Conservation (phyloP, 2,797 vertebrate species). For the Lepilemur ruficaudatus region DNA sequence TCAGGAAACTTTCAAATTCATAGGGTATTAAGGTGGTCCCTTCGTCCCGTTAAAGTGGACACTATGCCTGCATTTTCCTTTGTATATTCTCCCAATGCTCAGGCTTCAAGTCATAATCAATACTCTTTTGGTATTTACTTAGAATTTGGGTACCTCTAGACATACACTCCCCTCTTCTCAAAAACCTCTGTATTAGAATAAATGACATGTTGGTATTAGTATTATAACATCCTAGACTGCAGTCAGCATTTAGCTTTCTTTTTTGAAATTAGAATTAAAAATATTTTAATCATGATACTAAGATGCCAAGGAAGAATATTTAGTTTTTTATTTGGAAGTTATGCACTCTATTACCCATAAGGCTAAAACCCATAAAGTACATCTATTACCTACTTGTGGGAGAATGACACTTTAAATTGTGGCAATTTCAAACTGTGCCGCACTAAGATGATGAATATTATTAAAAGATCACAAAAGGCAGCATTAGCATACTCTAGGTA, state of each 20-base stretch:
- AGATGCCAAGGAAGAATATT: constrained; percentile 37
- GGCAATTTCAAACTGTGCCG: background rate
- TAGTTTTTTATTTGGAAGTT: constrained; percentile 48
- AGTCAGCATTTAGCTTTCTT: background rate
- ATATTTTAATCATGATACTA: constrained; percentile 41
- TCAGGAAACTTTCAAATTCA: constrained; percentile 2
- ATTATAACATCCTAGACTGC: background rate
- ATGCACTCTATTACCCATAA: background rate
- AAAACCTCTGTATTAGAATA: background rate
- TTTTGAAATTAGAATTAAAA: constrained; percentile 50
- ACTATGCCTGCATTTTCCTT: background rate
- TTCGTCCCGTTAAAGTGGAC: background rate
- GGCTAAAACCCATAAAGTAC: constrained; percentile 15
- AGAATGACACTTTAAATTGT: background rate
- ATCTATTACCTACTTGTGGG: background rate
- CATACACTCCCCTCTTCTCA: background rate
- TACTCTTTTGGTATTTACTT: background rate
- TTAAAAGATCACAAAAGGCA: background rate
- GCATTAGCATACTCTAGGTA: background rate
- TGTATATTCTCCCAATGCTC: background rate
- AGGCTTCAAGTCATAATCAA: background rate
- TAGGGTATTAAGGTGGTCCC: background rate
- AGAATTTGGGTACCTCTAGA: background rate
- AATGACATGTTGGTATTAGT: background rate
- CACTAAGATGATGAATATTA: background rate